Evolutionary conservation across 1,140 invertebrate genomes (phyloP).

Genomic region (Drosophila mauritiana): DNA sequence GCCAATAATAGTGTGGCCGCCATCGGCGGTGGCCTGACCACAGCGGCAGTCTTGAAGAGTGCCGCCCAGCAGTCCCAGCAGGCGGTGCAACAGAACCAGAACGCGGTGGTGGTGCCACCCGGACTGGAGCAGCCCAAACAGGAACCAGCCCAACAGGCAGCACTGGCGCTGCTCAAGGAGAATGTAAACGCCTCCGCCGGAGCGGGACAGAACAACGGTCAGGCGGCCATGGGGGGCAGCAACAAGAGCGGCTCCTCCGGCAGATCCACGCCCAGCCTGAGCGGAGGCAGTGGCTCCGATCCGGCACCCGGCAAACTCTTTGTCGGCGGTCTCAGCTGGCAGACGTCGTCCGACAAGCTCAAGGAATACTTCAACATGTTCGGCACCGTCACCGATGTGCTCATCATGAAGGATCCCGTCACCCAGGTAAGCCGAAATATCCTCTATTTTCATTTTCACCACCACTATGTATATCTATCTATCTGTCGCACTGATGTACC

Average conservation of each 20-base stretch:
- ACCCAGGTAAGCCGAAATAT: slow-evolving; percentile 90
- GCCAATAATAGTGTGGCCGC: slow-evolving; percentile 82
- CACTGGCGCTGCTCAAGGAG: slow-evolving; percentile 68
- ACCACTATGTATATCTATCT: slow-evolving; percentile 5
- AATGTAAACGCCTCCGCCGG: slow-evolving; percentile 56
- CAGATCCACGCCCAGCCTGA: slow-evolving; percentile 89
- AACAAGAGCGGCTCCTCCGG: slow-evolving; percentile 87
- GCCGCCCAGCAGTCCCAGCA: slow-evolving; percentile 49
- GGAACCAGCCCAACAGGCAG: slow-evolving; percentile 79
- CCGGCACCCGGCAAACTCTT: slow-evolving; percentile 95
- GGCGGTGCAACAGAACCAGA: slow-evolving; percentile 52
- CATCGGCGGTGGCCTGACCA: slow-evolving; percentile 79
- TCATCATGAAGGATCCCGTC: slow-evolving; percentile 97
- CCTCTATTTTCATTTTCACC: slow-evolving; percentile 6
- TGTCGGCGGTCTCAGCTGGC: slow-evolving; percentile 95
- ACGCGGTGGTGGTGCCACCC: slow-evolving; percentile 10
- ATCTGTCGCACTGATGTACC: slow-evolving; percentile 2
- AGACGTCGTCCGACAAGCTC: slow-evolving; percentile 95
- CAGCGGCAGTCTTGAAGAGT: slow-evolving; percentile 72
- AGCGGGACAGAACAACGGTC: slow-evolving; percentile 47
- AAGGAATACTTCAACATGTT: slow-evolving; percentile 96
- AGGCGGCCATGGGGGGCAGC: slow-evolving; percentile 31
- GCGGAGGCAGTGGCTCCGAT: slow-evolving; percentile 85
- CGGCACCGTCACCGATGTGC: slow-evolving; percentile 95
- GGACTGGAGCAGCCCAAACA: slow-evolving; percentile 68